These are phyloP conservation scores for Rhyacophila brunnea DNA, from an alignment of 1,140 invertebrate genomes.

Conservation along the genomic window DNA sequence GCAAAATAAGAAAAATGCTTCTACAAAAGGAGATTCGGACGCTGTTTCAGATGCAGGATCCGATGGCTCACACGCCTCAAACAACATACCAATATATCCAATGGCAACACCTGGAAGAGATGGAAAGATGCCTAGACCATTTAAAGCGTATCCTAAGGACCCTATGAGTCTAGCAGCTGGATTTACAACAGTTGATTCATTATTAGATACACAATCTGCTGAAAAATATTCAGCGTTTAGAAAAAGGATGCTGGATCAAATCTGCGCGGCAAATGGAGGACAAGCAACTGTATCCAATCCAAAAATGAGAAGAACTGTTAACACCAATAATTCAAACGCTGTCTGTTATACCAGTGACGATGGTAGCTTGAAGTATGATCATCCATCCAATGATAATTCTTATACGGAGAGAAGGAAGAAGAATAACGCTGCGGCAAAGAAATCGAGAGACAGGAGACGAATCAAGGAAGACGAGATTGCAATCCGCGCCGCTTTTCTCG, in stretches of 20 bases:
- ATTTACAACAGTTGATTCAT: slow-evolving; percentile 45
- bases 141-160: slow-evolving; percentile 72
- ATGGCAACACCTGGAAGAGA: slow-evolving; percentile 32
- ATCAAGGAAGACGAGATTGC: slow-evolving; percentile 92
- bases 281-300: slow-evolving; percentile 58
- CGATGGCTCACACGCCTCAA: slow-evolving; percentile 8
- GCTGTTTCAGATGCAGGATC: slow-evolving; percentile 24
- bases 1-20: slow-evolving; percentile 1
- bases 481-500: slow-evolving; percentile 80
- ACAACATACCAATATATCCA: slow-evolving; percentile 16
- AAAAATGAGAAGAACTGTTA: slow-evolving; percentile 61
- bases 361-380: slow-evolving; percentile 41
- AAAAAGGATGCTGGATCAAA: slow-evolving; percentile 63
- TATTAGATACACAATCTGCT: slow-evolving; percentile 55
- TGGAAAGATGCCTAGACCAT: slow-evolving; percentile 57
- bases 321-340: slow-evolving; percentile 34
- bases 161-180: slow-evolving; percentile 59
- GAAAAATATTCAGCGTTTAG: slow-evolving; percentile 68
- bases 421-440: slow-evolving; percentile 95
- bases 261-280: slow-evolving; percentile 59
- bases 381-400: slow-evolving; percentile 69
- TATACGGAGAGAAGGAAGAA: slow-evolving; percentile 87
- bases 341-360: slow-evolving; percentile 29
- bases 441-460: slow-evolving; percentile 85
- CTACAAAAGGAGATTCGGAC: slow-evolving; percentile 18